These are phyloP conservation scores for Drosophila paramelanica DNA, from an alignment of 2,888 invertebrate species.

Conservation along the genomic window DNA sequence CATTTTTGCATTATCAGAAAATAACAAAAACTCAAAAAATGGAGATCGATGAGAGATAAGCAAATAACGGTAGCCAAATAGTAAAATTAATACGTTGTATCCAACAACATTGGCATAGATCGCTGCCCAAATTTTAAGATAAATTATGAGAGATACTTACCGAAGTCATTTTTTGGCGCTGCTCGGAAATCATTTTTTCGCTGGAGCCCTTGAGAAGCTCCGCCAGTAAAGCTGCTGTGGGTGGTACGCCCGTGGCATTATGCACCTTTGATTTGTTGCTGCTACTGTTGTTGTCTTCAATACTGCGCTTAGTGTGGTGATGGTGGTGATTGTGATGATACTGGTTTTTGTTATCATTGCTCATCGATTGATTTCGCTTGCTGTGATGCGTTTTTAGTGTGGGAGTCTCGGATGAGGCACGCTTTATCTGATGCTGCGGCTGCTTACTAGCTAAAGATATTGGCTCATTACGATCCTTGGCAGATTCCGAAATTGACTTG, in stretches of 20 bases:
- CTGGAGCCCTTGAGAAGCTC: constrained; percentile 92
- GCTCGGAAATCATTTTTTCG: constrained; percentile 89
- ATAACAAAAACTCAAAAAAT: constrained; percentile 6
- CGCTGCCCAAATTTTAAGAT: constrained; percentile 4
- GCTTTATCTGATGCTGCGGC: constrained; percentile 73
- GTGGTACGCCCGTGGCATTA: constrained; percentile 67
- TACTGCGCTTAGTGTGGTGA: constrained; percentile 75
- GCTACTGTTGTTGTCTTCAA: constrained; percentile 64
- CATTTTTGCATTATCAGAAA: constrained; percentile 17
- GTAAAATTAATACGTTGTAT: neutral
- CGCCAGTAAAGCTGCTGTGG: constrained; percentile 90
- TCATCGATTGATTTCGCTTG: constrained; percentile 84
- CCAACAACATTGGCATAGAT: neutral
- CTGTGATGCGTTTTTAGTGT: constrained; percentile 74
- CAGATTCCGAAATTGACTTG: constrained; percentile 51
- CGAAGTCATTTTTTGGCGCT: constrained; percentile 84
- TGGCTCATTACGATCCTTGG: constrained; percentile 60
- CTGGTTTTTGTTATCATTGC: constrained; percentile 58
- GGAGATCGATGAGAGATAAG: constrained; percentile 20
- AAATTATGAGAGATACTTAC: constrained; percentile 69
- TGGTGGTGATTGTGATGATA: constrained; percentile 58
- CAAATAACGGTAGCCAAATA: neutral
- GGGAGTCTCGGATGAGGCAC: constrained; percentile 82
- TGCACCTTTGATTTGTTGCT: constrained; percentile 52
- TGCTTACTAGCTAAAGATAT: constrained; percentile 42